Conservation (phyloP, 2,797 vertebrate genomes). For the Calcarius lapponicus region DNA sequence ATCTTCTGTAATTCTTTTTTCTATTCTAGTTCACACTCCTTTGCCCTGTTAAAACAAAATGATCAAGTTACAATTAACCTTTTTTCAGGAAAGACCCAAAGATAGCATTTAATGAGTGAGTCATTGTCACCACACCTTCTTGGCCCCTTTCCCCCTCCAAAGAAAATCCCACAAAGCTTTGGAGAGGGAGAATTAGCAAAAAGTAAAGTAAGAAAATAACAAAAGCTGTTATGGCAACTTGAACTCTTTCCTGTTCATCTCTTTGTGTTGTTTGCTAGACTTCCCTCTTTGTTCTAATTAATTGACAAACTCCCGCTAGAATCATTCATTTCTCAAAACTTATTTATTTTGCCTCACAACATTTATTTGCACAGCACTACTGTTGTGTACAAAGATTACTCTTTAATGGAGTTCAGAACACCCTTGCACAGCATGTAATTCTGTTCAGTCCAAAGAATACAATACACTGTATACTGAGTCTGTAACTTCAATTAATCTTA, state of each 20-base stretch:
- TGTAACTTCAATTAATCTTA: conserved; percentile 71
- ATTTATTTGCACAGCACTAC: conserved; percentile 70
- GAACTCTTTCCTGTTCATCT: conserved; percentile 49
- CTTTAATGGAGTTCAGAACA: conserved; percentile 73
- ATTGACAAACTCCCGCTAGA: conserved; percentile 73
- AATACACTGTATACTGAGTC: conserved; percentile 17
- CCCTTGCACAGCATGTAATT: conserved; percentile 63
- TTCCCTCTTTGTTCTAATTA: conserved; percentile 74
- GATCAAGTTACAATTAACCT: conserved; percentile 31
- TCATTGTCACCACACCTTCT: not conserved
- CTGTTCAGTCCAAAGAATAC: conserved; percentile 61
- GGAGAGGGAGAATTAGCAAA: not conserved
- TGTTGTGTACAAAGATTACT: conserved; percentile 73
- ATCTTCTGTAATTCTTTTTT: conserved; percentile 25
- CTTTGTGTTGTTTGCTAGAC: conserved; percentile 34
- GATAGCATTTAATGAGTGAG: not conserved
- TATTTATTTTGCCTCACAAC: conserved; percentile 75
- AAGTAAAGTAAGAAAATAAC: not conserved
- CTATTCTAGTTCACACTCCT: not conserved
- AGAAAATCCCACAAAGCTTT: not conserved
- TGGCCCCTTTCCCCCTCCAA: not conserved
- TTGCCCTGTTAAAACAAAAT: not conserved
- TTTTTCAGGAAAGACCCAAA: not conserved
- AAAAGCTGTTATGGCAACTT: not conserved
- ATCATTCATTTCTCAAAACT: conserved; percentile 73